Base-by-base conservation (phyloP, 92 coral and sea anemone genomes). In the Parazoanthus darwini region DNA sequence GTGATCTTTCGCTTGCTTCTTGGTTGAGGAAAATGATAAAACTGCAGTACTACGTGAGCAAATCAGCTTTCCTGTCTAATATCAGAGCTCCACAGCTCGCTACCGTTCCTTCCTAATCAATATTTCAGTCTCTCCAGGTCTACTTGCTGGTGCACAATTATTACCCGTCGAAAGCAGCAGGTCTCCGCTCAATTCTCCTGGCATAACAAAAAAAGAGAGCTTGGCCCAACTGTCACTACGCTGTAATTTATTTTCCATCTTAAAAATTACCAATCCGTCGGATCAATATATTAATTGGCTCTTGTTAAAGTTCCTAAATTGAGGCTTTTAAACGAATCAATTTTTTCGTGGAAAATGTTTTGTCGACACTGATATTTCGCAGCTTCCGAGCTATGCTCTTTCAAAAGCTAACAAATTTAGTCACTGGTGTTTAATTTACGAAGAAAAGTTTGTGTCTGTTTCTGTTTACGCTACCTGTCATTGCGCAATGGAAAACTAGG, bases 161-260 rank as follows among this genome's bases (percentile, higher is more conserved):
- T 36, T 71, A 84, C 87, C 87, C 87, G 87, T 66, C 14, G 79
- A 80, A 71, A 70, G 65, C 78, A 84, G 43, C 87, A 84, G 87
- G 87, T 84, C 54, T 84, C 86, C 26, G 38, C 79, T 74, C 77
- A n/a, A 46, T 72, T 72, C 29, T 67, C 33, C 71, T 81, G 77
- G 63, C 43, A 71, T 74, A 51, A 84, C 78, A 84, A 70, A 77
- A 29, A 84, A 84, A 50, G 86, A 82, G 11, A 25, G 37, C 33
- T 82, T 59, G 26, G 18, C 74, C 51, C 50, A 38, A 16, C 74
- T 66, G 46, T 43, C 74, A 38, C 18, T 79, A 11, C 82, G 18
- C 6, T 13, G 25, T 26, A 46, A 76, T 76, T 36, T 39, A 66
- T 25, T 36, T 36, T 37, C 73, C 18, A n/a, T 22, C 35, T 20